These are phyloP conservation scores for Echinometra lucunter DNA, from an alignment of 53 echinoderm and acorn worm genomes.

Conservation along the genomic window DNA sequence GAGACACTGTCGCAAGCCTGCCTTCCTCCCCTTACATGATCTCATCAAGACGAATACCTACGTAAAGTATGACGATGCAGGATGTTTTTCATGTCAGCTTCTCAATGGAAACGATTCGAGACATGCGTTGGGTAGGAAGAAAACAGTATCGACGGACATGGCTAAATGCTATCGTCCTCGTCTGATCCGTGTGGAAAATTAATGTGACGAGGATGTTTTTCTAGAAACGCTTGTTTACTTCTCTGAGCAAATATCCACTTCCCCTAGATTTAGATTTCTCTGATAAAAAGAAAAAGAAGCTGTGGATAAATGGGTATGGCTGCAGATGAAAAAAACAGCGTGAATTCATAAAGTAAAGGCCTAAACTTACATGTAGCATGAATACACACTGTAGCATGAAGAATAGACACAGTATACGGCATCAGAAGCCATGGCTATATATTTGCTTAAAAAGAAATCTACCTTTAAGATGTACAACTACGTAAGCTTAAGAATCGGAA, in stretches of 20 bases:
- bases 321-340: background rate
- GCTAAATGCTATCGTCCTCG: background rate
- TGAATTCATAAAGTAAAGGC: background rate
- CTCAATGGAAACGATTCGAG: slow-evolving; percentile 19
- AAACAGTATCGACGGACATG: background rate
- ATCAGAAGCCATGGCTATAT: too few species aligned
- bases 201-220: slow-evolving; percentile 29
- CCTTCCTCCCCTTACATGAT: background rate
- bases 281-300: background rate
- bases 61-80: slow-evolving; percentile 45
- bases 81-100: slow-evolving; percentile 38
- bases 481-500: too few species aligned
- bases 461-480: too few species aligned
- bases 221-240: slow-evolving; percentile 10
- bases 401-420: too few species aligned
- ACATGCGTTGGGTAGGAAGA: background rate
- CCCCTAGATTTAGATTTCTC: background rate
- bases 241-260: slow-evolving; percentile 4
- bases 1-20: background rate
- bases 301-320: background rate
- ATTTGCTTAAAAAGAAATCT: too few species aligned
- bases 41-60: slow-evolving; percentile 21
- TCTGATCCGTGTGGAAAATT: background rate
- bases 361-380: too few species aligned
- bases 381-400: too few species aligned